These are phyloP conservation scores for Picathartes gymnocephalus DNA, from an alignment of 2,113 vertebrate genomes.

Conservation along the genomic window DNA sequence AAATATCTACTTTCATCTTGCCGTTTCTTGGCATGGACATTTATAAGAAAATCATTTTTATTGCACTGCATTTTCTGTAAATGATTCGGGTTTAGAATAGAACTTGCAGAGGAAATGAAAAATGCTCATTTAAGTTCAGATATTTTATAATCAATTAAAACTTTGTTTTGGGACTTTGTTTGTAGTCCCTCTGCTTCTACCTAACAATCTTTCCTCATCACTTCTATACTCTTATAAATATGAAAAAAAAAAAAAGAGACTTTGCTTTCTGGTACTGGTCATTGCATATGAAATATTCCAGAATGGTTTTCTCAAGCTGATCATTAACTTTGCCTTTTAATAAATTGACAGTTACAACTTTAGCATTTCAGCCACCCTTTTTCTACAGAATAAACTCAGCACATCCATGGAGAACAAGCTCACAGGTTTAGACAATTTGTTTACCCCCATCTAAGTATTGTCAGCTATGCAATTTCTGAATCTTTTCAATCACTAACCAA, in stretches of 20 bases:
- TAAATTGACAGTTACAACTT: background rate
- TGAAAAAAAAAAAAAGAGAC: background rate
- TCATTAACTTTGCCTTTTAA: background rate
- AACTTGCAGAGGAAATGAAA: background rate
- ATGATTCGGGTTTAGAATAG: background rate
- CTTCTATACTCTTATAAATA: background rate
- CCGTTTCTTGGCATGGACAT: background rate
- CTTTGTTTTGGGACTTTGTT: background rate
- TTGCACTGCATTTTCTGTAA: background rate
- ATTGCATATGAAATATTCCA: background rate
- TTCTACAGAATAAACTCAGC: background rate
- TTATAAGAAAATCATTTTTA: background rate
- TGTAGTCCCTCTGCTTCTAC: background rate
- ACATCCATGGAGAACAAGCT: background rate
- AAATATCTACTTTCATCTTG: background rate
- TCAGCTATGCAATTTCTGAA: background rate
- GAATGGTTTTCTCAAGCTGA: background rate
- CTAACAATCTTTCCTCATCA: background rate
- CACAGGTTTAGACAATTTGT: background rate
- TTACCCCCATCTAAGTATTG: background rate
- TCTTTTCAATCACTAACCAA: background rate
- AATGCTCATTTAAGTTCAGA: background rate
- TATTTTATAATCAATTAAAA: background rate
- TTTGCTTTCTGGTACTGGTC: background rate
- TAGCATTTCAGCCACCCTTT: background rate